Evolutionary conservation across 1,140 invertebrate genomes (phyloP), one percentile per base, ranked within the genome.

Genomic region (Drosophila equinoxialis): DNA sequence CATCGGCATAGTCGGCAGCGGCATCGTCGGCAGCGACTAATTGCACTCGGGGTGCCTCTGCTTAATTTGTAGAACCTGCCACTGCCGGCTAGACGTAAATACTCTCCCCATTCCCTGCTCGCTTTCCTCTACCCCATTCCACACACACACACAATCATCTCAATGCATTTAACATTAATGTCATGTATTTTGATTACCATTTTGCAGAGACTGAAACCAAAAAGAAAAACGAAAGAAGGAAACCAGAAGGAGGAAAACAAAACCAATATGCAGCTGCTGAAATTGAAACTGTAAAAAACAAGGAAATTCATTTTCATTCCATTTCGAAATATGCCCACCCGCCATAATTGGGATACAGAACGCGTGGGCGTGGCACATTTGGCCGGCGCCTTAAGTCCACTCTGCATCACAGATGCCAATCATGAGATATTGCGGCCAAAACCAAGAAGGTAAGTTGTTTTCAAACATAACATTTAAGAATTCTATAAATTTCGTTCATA

Each of bases 391-490:
- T 91, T 95, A 68, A 95, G 94, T 91, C 94, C 94, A 64, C 93
- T 95, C 45, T 95, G 95, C 89, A 95, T 95, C 79, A 94, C 95
- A 6, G 95, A 95, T 91, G 94, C 95, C 69, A 96, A 95, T 78
- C 96, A 97, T 92, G 96, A 97, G 92, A 97, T 97, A 90, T 94
- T 97, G 64, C 93, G 96, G 76, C 96, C 96, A 8, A 97, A 97
- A 92, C 97, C 97, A 4, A 94, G 97, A 92, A 95, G 96, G 96
- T 97, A 93, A 93, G 74, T 35, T 35, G 3, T 26, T 26, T 26
- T 26, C 23, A 26, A 3, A 26, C 3, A 26, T 26, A 26, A 4
- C 23, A 26, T 26, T 26, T 26, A 26, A 26, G 23, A 26, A 26
- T 26, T 0, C 23, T 26, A 4, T 4, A 4, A 26, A 26, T 26